These are phyloP conservation scores for Aviceda subcristata DNA, from an alignment of 2,113 vertebrate genomes.

Conservation along the genomic window DNA sequence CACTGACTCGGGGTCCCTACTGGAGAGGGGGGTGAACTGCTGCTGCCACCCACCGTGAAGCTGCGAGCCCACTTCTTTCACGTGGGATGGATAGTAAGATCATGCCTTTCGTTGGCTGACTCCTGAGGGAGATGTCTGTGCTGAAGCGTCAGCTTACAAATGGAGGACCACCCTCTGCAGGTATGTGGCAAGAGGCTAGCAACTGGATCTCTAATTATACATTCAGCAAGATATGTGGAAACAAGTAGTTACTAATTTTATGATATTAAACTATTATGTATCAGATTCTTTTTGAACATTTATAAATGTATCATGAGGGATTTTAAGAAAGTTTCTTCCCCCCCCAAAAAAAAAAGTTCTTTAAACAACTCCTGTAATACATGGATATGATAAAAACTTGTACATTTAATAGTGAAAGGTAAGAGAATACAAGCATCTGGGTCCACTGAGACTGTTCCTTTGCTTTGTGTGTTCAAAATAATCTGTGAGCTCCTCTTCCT, in stretches of 20 bases:
- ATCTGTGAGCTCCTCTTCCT: neutral
- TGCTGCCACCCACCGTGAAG: neutral
- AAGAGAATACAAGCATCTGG: neutral
- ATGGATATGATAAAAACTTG: neutral
- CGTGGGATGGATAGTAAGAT: neutral
- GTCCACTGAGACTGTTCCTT: neutral
- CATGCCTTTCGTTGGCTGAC: neutral
- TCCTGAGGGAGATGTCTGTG: neutral
- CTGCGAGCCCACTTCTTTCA: neutral
- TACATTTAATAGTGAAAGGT: neutral
- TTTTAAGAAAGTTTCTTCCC: neutral
- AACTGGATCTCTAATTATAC: neutral
- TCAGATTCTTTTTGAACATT: neutral
- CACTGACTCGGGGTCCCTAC: neutral
- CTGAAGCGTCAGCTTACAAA: neutral
- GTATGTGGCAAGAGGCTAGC: neutral
- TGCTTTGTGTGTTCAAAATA: neutral
- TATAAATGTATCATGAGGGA: neutral
- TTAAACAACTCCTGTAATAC: neutral
- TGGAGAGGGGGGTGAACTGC: neutral
- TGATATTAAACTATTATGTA: neutral
- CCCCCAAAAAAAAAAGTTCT: neutral
- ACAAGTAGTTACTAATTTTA: neutral
- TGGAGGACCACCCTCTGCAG: neutral
- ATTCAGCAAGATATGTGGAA: neutral